Percentiles rank a stretch among this genome's conserved stretches.
Conservation (phyloP, 2,113 vertebrate species). For the Leiothrix lutea region DNA sequence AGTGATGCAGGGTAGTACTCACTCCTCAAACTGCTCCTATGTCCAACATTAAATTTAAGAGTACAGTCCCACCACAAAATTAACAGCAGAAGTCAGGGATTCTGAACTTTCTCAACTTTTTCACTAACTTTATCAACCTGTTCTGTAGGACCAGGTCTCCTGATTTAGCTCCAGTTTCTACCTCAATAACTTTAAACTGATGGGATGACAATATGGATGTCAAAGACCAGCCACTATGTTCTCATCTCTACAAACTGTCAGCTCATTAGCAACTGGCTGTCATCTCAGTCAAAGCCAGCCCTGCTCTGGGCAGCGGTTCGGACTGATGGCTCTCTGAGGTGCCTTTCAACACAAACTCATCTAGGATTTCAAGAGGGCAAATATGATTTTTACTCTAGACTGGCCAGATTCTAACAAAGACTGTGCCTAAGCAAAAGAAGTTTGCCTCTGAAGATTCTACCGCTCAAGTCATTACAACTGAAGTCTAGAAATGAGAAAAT, state of each 20-base stretch:
- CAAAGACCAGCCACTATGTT: background rate
- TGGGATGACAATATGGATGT: background rate
- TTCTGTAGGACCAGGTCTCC: background rate
- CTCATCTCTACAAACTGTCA: background rate
- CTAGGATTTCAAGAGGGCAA: background rate
- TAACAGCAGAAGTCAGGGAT: background rate
- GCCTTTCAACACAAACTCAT: background rate
- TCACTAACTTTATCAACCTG: background rate
- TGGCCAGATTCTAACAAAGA: background rate
- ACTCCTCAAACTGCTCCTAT: background rate
- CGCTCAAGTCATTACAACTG: background rate
- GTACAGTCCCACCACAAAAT: background rate
- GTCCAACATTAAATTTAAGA: background rate
- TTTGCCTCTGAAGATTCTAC: background rate
- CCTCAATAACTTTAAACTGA: background rate
- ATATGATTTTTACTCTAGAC: background rate
- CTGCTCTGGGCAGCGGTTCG: background rate
- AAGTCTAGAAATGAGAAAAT: background rate
- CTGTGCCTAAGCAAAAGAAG: background rate
- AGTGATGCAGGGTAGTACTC: background rate
- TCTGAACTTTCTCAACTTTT: background rate
- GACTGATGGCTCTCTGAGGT: background rate
- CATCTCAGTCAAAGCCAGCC: background rate
- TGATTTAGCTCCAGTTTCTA: background rate
- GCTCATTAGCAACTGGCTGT: background rate